A percentile compares a stretch with the other conserved stretches of the same genome.
Evolutionary conservation across 2,797 vertebrate species (phyloP).

Genomic region (Amphiprion clarkii): DNA sequence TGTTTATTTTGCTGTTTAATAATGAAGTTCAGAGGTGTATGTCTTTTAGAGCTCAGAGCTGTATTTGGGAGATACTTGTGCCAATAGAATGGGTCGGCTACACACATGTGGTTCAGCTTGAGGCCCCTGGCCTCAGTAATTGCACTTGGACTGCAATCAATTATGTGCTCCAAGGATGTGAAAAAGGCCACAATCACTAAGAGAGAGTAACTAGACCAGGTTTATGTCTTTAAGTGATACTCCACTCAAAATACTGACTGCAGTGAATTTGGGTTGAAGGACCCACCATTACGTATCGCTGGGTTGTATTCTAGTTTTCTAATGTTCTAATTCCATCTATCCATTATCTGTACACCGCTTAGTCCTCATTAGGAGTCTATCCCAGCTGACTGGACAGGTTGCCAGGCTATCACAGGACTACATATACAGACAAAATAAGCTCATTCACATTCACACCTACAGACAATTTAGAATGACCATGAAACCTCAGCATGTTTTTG

Average conservation of each 20-base stretch:
- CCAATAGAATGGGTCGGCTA: conserved; percentile 54
- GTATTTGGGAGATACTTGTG: conserved; percentile 9
- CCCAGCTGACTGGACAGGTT: too few relatives aligned
- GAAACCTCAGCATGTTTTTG: too few relatives aligned
- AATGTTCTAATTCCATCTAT: background rate
- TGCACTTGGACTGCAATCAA: conserved; percentile 81
- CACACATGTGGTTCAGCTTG: conserved; percentile 75
- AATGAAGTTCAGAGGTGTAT: background rate
- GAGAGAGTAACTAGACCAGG: conserved; percentile 12
- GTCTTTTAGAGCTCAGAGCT: conserved; percentile 14
- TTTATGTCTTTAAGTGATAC: conserved; percentile 40
- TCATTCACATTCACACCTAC: too few relatives aligned
- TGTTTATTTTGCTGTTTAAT: background rate
- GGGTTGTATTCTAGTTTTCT: background rate
- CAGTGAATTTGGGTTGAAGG: background rate
- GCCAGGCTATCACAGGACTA: too few relatives aligned
- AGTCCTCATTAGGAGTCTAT: too few relatives aligned
- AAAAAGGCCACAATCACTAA: conserved; percentile 54
- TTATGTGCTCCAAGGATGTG: conserved; percentile 70
- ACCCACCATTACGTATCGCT: background rate
- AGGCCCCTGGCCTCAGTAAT: conserved; percentile 70
- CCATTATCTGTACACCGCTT: too few relatives aligned
- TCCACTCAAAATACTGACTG: conserved; percentile 2
- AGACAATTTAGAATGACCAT: too few relatives aligned
- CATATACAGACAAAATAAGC: too few relatives aligned